Base-by-base conservation (phyloP, 2,113 vertebrate genomes). In the Megaptera novaeangliae region DNA sequence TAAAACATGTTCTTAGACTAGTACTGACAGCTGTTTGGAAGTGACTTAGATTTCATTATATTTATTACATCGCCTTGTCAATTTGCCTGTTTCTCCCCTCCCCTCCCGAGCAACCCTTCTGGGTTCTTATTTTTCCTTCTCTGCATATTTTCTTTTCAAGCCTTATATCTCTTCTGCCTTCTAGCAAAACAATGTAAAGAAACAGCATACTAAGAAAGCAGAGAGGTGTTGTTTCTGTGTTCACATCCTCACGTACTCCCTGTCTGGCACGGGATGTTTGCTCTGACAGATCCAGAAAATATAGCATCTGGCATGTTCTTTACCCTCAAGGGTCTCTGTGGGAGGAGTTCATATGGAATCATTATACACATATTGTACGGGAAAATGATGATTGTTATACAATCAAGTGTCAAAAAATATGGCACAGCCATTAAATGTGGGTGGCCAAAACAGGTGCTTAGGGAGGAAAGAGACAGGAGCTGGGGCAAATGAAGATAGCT, bases 251-350 rank as follows among this genome's bases (percentile, higher is more conserved):
- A 41, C 11, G 4, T 49, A 61, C 25, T 95, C 36, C 27, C 49
- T 92, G 44, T 55, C 11, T 75, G 23, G 52, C 31, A 88, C 11
- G 34, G 71, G 20, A 66, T 66, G 29, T 94, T 71, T 77, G 71
- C 49, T 85, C 27, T 92, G 83, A 92, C 46, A 59, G 69, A 93
- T 66, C 23, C n/a, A 77, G 88, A 93, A 75, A 52, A 75, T 95
- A 81, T 94, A 82, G 8, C 61, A 93, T 64, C 83, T 95, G 61
- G 41, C n/a, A 36, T 69, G 39, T 69, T 94, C 44, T 64, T 94
- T 96, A 55, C 39, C 39, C 18, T 71, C 39, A 87, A 34, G 41
- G 18, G 23, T 93, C 57, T 89, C 57, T 86, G 64, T 74, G 36
- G 78, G 69, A 77, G 77, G 36, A 93, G 74, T 87, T 85, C 46